These are phyloP conservation scores for Brachionus plicatilis DNA, from an alignment of 1,140 invertebrate genomes.

Conservation along the genomic window DNA sequence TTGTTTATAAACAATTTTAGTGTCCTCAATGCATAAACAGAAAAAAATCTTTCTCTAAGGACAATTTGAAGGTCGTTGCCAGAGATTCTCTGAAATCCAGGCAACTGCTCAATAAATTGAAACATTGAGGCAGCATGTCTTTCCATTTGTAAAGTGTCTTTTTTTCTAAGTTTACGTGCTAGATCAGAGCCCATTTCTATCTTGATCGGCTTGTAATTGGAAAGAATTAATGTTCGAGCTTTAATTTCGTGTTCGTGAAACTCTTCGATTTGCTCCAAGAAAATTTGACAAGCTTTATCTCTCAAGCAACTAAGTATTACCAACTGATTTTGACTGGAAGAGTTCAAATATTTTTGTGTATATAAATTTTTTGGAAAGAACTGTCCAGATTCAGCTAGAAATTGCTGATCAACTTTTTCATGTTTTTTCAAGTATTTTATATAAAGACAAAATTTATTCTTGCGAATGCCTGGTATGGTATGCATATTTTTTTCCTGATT, in stretches of 20 bases:
- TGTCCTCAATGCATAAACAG: background rate
- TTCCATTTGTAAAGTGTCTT: background rate
- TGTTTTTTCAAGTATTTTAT: background rate
- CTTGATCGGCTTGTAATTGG: background rate
- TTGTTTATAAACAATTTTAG: background rate
- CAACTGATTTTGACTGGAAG: background rate
- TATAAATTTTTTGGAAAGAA: background rate
- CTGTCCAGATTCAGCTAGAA: too few species aligned
- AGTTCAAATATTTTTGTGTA: background rate
- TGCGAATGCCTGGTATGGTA: background rate
- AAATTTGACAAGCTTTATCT: slow-evolving; percentile 32
- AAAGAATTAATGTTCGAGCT: background rate
- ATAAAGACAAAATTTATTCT: background rate
- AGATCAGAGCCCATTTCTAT: background rate
- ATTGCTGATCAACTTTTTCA: background rate
- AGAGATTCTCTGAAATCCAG: background rate
- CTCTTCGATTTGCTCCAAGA: background rate
- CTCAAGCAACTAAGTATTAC: background rate
- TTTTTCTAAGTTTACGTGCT: background rate
- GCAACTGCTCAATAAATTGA: background rate
- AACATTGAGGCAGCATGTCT: background rate
- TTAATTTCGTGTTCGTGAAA: background rate
- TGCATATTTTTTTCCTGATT: background rate
- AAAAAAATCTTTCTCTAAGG: background rate
- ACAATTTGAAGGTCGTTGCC: background rate